A percentile compares a stretch with the other conserved stretches of the same genome.
Conservation (phyloP, 1,140 invertebrate species). For the Thaumetopoea pityocampa region DNA sequence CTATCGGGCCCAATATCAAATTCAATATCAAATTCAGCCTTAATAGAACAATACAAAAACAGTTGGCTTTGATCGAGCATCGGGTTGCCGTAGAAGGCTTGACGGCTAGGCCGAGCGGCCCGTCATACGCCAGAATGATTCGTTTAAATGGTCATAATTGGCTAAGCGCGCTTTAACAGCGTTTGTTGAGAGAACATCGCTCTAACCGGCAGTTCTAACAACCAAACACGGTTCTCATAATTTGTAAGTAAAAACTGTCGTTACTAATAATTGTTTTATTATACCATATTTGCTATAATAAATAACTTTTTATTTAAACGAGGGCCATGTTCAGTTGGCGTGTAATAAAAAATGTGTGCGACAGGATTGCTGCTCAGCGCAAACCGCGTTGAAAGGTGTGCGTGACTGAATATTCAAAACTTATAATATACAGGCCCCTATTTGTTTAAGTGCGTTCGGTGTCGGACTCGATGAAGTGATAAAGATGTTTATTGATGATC, state of each 20-base stretch:
- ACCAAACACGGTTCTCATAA: conserved; percentile 7
- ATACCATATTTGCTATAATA: conserved; percentile 8
- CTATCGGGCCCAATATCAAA: conserved; percentile 30
- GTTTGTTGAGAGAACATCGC: conserved; percentile 51
- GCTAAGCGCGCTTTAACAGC: conserved; percentile 45
- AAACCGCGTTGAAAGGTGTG: conserved; percentile 45
- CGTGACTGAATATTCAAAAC: conserved; percentile 64
- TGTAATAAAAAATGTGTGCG: conserved; percentile 35
- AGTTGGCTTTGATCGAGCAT: conserved; percentile 47
- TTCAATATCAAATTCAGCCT: conserved; percentile 46
- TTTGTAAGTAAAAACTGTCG: conserved; percentile 5
- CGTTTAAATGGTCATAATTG: conserved; percentile 71
- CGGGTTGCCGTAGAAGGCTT: conserved; percentile 64
- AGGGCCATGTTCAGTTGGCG: conserved; percentile 11
- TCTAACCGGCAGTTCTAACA: conserved; percentile 29
- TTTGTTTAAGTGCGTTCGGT: conserved; percentile 53
- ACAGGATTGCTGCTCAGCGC: conserved; percentile 17
- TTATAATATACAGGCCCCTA: conserved; percentile 52
- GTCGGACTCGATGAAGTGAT: conserved; percentile 69
- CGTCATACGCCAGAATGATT: conserved; percentile 48
- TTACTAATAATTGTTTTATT: conserved; percentile 16
- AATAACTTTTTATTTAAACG: conserved; percentile 19
- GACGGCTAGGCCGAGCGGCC: conserved; percentile 48
- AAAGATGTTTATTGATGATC: conserved; percentile 74
- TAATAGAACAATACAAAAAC: conserved; percentile 62